phyloP scores from a whole-genome alignment of 2,888 invertebrate genomes.

The Megaustenia siamemsis region DNA sequence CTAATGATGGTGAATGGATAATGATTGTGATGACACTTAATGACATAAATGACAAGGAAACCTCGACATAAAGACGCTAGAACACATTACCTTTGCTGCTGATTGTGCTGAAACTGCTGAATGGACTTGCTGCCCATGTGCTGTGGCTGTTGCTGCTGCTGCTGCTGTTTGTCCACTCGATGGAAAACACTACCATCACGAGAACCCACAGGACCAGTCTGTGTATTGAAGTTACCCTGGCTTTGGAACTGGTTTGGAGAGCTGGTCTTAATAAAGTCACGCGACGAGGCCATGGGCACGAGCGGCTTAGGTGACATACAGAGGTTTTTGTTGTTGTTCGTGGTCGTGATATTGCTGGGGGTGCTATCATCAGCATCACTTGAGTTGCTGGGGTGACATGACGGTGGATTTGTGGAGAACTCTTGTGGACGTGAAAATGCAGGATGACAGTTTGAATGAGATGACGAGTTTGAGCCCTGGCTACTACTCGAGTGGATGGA shows the following conservation, averaged over 20 bases:
- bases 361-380: slow-evolving; percentile 30
- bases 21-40: too few relatives aligned
- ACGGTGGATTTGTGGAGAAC: slow-evolving; percentile 4
- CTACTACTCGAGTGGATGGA: slow-evolving; percentile 45
- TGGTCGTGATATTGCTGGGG: background rate
- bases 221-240: background rate
- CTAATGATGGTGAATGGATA: too few relatives aligned
- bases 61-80: too few relatives aligned
- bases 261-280: slow-evolving; percentile 44
- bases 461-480: slow-evolving; percentile 35
- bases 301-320: slow-evolving; percentile 40
- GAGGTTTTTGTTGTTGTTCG: slow-evolving; percentile 32
- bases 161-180: slow-evolving; percentile 59
- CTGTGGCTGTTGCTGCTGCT: slow-evolving; percentile 72
- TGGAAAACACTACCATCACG: slow-evolving; percentile 54
- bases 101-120: slow-evolving; percentile 62
- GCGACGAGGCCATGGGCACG: slow-evolving; percentile 34
- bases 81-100: slow-evolving; percentile 40
- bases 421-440: background rate
- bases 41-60: too few relatives aligned
- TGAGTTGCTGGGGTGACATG: slow-evolving; percentile 19
- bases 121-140: slow-evolving; percentile 75
- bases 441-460: slow-evolving; percentile 31
- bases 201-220: background rate
- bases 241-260: slow-evolving; percentile 29